phyloP scores from a whole-genome alignment of 2,113 vertebrate species.

The Serinus canaria region DNA sequence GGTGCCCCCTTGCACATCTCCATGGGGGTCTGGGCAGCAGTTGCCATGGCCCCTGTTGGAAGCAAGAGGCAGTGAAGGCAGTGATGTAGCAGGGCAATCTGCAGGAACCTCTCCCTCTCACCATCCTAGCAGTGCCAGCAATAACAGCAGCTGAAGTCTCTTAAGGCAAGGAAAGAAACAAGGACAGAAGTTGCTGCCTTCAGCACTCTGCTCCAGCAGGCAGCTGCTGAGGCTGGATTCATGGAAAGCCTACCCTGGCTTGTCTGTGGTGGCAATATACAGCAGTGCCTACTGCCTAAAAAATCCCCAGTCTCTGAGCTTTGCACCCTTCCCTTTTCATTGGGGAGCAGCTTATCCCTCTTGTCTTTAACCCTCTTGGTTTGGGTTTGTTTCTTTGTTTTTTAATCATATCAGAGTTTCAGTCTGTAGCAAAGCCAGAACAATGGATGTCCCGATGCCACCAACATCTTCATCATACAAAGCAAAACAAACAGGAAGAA shows the following conservation, averaged over 20 bases:
- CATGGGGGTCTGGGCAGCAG: rapidly evolving
- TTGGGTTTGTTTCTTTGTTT: not conserved
- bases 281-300: not conserved
- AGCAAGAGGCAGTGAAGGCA: not conserved
- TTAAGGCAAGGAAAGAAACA: not conserved
- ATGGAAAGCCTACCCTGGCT: not conserved
- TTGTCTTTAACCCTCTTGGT: not conserved
- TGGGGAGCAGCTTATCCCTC: not conserved
- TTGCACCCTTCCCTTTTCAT: not conserved
- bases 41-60: not conserved
- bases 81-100: not conserved
- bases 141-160: not conserved
- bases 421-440: not conserved
- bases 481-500: not conserved
- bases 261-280: not conserved
- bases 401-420: not conserved
- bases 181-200: not conserved
- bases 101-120: not conserved
- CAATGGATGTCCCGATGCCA: not conserved
- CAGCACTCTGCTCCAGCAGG: not conserved
- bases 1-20: not conserved
- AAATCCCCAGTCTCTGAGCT: not conserved
- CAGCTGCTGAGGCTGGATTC: not conserved
- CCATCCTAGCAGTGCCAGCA: not conserved
- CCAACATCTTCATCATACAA: not conserved